Evolutionary conservation across 1,140 invertebrate species (phyloP), one percentile per base, ranked within the genome.

Genomic region (Orussus abietinus): DNA sequence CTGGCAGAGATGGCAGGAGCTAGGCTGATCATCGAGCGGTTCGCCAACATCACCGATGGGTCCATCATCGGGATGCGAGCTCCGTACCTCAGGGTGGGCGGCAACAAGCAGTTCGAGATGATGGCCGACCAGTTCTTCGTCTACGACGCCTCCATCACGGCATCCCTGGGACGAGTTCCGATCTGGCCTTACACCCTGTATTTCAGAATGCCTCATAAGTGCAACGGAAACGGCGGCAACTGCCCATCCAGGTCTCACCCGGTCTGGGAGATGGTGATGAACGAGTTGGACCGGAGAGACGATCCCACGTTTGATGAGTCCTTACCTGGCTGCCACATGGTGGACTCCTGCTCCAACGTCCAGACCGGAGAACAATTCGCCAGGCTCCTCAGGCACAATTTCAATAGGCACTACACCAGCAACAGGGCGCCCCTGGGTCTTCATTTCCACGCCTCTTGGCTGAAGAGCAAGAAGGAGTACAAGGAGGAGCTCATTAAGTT

Each of bases 241-340:
- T 93, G 91, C 60, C 91, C 92, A 13, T 90, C 87, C 18, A 77
- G 88, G 57, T 90, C 86, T 47, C 90, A 93, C 55, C 90, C 90
- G 22, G 88, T 94, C 26, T 95, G 91, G 91, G 91, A 95, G 74
- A 93, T 95, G 81, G 90, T 94, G 15, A 92, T 95, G 88, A 95
- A 94, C 70, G 90, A 94, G 67, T 69, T 95, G 49, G 90, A 95
- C 74, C 81, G 90, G 65, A 80, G 92, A 67, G 91, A 94, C 61
- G 89, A 93, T 62, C 89, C 90, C 3, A 87, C 86, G 1, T 92
- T 92, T 61, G 90, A 94, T 58, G 90, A 94, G 68, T 88, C 85
- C 1, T 75, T 94, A 26, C 89, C 90, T 20, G 90, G 87, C 82
- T 96, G 90, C 75, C 90, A 93, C 69, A 92, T 93, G 80, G 89